Base-by-base conservation (phyloP, 2,888 invertebrate species). In the Rhimphoctona megacephalus region DNA sequence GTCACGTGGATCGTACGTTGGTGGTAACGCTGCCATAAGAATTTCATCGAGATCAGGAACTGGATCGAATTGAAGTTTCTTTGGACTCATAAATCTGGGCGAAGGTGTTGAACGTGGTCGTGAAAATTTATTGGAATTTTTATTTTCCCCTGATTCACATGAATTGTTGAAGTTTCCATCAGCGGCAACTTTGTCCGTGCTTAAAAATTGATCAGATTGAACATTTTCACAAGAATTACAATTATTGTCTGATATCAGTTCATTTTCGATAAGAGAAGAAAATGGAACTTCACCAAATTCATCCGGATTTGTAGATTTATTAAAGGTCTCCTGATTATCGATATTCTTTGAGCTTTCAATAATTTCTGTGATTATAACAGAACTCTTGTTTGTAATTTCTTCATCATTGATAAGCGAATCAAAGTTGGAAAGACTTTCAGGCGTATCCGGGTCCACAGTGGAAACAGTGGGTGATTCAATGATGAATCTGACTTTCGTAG, bases 401-500 rank as follows among this genome's bases (percentile, higher is more conserved):
- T 85, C 78, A 36, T 87, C 87, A 19, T 36, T 61, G 30, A 80
- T 64, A 6, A 89, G 57, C 9, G 89, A 87, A 22, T 89, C 88
- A n/a, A 88, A 46, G 72, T 86, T 85, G 25, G 83, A 70, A 17
- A 89, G 77, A 69, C 81, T 88, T 46, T 87, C 86, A 19, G 52
- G 49, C 5, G 77, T 80, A 11, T 89, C 86, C 6, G 80, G 36
- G n/a, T 92, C 90, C 0, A 90, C 87, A 9, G 88, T 89, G 6
- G 91, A 90, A 11, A 89, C 66, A 33, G 87, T 90, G 3, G 92
- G 90, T 8, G 92, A 90, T 36, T 93, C 92, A 4, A 93, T 91
- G 17, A 91, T 87, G 87, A 94, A 94, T 77, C 92, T 90, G 6
- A 94, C 94, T 81, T 89, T 92, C 0, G 92, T 87, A 25, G 86